Conservation (phyloP, 2,113 vertebrate genomes). For the Elachura formosa region DNA sequence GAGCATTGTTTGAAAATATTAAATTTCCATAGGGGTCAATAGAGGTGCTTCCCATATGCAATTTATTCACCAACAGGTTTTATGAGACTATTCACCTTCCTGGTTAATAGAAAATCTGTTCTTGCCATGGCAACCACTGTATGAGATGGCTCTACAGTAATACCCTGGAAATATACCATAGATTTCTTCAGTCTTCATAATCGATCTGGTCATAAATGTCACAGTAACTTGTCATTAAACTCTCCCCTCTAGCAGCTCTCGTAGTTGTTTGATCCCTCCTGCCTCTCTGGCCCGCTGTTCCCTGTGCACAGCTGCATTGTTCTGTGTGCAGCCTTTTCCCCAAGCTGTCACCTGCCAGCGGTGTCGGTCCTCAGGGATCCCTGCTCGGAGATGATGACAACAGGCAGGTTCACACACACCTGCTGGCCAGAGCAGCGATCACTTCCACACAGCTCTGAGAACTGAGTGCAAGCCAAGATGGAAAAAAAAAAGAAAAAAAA, state of each 20-base stretch:
- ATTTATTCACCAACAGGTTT: constrained; percentile 41
- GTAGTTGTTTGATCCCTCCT: neutral
- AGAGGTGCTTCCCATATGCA: neutral
- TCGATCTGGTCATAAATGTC: constrained; percentile 43
- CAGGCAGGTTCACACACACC: neutral
- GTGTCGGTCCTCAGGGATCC: neutral
- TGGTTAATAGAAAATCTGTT: constrained; percentile 57
- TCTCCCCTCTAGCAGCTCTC: neutral
- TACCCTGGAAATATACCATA: neutral
- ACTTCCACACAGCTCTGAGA: neutral
- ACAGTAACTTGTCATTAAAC: constrained; percentile 44
- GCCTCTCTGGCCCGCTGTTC: neutral
- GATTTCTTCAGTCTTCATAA: constrained; percentile 42
- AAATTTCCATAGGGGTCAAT: constrained; percentile 27
- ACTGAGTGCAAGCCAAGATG: neutral
- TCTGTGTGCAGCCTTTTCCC: neutral
- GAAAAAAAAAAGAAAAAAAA: neutral
- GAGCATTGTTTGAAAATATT: constrained; percentile 22
- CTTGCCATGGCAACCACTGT: constrained; percentile 45
- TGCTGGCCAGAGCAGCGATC: neutral
- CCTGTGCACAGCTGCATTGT: neutral
- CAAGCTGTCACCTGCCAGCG: neutral
- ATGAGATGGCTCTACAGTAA: neutral
- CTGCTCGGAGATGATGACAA: fast-evolving
- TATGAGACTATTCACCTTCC: constrained; percentile 40